Percentiles rank a stretch among this genome's conserved stretches.
phyloP scores from a whole-genome alignment of 2,797 vertebrate genomes.

The Cephalopachus bancanus region DNA sequence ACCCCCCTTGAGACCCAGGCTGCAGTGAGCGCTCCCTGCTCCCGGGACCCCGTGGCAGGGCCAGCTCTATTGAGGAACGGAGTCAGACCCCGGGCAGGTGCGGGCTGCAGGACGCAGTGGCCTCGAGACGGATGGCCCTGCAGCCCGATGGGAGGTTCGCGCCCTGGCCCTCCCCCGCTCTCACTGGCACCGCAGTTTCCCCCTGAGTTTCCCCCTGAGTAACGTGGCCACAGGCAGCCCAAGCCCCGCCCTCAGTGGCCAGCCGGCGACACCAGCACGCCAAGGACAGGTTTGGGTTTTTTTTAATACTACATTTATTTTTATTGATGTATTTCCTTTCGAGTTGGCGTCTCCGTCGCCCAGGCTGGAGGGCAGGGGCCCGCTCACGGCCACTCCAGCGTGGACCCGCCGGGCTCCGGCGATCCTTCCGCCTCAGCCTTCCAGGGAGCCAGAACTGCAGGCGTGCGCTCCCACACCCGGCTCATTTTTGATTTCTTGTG shows the following conservation, averaged over 20 bases:
- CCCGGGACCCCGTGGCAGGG: too few species aligned
- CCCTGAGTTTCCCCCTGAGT: too few species aligned
- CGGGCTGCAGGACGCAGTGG: rapidly evolving
- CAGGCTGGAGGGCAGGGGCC: too few species aligned
- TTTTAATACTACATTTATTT: too few species aligned
- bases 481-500: too few species aligned
- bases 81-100: background rate
- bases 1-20: background rate
- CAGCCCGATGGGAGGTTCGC: too few species aligned
- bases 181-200: background rate
- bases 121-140: background rate
- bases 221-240: background rate
- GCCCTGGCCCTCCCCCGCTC: background rate
- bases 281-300: too few species aligned
- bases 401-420: too few species aligned
- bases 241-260: background rate
- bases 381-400: too few species aligned
- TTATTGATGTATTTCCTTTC: too few species aligned
- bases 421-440: background rate
- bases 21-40: too few species aligned
- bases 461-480: too few species aligned
- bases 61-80: background rate
- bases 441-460: background rate
- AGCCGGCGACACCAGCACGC: background rate
- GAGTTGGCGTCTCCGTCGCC: background rate